A percentile compares a stretch with the other conserved stretches of the same genome.
Conservation (phyloP, 2,113 vertebrate genomes). For the Lepisosteus oculatus region DNA sequence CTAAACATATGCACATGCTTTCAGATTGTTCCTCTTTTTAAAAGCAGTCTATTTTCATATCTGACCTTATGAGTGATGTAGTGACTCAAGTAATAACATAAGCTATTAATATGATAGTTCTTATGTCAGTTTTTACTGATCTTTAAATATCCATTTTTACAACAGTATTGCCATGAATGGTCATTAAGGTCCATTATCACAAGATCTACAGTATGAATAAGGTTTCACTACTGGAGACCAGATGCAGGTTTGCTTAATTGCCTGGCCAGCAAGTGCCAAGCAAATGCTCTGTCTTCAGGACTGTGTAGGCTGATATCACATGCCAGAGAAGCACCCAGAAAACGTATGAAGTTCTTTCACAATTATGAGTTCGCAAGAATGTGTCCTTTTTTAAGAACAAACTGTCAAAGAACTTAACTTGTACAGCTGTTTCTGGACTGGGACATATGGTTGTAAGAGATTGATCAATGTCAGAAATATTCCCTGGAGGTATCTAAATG, state of each 20-base stretch:
- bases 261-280: constrained; percentile 7
- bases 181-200: background rate
- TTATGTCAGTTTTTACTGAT: too few relatives aligned
- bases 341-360: too few relatives aligned
- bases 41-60: too few relatives aligned
- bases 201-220: background rate
- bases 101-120: too few relatives aligned
- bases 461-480: constrained; percentile 48
- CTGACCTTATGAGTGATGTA: too few relatives aligned
- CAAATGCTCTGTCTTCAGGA: constrained; percentile 36
- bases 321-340: too few relatives aligned
- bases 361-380: too few relatives aligned
- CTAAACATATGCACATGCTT: too few relatives aligned
- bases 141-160: too few relatives aligned
- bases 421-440: background rate
- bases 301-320: constrained; percentile 24
- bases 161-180: background rate
- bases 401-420: background rate
- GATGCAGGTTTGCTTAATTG: background rate
- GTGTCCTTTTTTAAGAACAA: too few relatives aligned
- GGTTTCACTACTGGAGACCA: background rate
- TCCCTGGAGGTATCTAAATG: constrained; percentile 45
- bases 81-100: too few relatives aligned
- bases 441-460: constrained; percentile 38
- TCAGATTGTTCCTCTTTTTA: too few relatives aligned